These are phyloP conservation scores for Theonella swinhoei DNA, from an alignment of 37 sponge, comb jelly and placozoan genomes.

Conservation along the genomic window DNA sequence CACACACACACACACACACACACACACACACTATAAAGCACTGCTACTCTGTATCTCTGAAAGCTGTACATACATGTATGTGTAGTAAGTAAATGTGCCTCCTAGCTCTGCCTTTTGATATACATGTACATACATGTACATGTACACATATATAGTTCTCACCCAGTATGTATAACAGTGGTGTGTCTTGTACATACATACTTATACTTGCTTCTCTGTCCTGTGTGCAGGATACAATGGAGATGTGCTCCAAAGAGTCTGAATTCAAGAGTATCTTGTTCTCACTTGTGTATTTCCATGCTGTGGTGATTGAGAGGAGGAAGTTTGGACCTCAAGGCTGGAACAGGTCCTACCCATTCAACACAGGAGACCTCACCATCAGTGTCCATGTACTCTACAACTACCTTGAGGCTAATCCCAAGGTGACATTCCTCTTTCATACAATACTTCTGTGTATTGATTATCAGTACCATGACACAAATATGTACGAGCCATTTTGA, in stretches of 20 bases:
- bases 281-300: constrained; percentile 99
- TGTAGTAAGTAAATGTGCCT: neutral
- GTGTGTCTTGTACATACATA: neutral
- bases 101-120: no score
- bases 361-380: constrained; percentile 98
- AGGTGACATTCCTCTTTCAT: constrained; percentile 30
- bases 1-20: constrained; percentile 39
- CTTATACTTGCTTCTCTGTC: neutral
- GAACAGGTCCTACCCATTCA: constrained; percentile 98
- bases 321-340: constrained; percentile 99
- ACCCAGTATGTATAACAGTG: neutral
- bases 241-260: constrained; percentile 96
- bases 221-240: constrained; percentile 96
- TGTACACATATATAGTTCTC: neutral
- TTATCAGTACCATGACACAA: no score
- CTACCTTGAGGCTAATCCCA: constrained; percentile 98
- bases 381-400: constrained; percentile 97
- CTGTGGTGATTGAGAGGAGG: constrained; percentile 93
- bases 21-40: constrained; percentile 1
- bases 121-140: no score
- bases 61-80: neutral
- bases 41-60: no score
- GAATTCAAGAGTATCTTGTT: constrained; percentile 97
- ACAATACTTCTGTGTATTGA: neutral
- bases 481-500: no score